phyloP scores from a whole-genome alignment of 2,888 invertebrate genomes.

The Cephalotes varians region DNA sequence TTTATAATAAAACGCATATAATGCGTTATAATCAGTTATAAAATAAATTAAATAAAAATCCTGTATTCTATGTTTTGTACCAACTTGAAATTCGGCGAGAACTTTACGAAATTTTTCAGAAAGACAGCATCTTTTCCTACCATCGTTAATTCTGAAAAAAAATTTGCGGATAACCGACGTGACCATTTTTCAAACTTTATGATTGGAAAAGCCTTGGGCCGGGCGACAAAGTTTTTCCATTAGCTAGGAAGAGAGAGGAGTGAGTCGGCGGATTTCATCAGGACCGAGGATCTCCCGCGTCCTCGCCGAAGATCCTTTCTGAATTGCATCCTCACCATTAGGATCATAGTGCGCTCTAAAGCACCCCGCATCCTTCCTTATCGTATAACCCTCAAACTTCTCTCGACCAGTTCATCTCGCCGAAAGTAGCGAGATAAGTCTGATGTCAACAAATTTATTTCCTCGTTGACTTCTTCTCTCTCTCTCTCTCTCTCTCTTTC shows the following conservation, averaged over 20 bases:
- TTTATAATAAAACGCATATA: neutral
- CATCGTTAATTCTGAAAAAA: conserved; percentile 30
- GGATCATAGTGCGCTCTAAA: conserved; percentile 48
- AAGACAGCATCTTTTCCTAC: neutral
- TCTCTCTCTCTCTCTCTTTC: neutral
- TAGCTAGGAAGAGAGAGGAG: conserved; percentile 49
- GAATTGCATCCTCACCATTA: conserved; percentile 57
- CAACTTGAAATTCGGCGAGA: neutral
- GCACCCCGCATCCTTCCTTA: conserved; percentile 12
- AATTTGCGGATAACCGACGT: neutral
- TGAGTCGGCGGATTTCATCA: conserved; percentile 36
- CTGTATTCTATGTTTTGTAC: neutral
- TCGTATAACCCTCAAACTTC: conserved; percentile 34
- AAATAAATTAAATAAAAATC: neutral
- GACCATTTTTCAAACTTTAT: conserved; percentile 70
- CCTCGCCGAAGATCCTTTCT: conserved; percentile 27
- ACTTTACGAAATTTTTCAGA: neutral
- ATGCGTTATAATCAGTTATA: neutral
- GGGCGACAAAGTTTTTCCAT: conserved; percentile 64
- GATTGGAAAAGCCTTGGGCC: conserved; percentile 75
- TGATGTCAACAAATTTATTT: conserved; percentile 44
- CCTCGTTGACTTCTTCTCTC: conserved; percentile 1
- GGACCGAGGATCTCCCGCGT: conserved; percentile 9
- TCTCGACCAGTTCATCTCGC: neutral
- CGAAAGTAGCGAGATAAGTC: conserved; percentile 31